These are phyloP conservation scores for Diorhabda sublineata DNA, from an alignment of 1,140 invertebrate species.

Conservation along the genomic window DNA sequence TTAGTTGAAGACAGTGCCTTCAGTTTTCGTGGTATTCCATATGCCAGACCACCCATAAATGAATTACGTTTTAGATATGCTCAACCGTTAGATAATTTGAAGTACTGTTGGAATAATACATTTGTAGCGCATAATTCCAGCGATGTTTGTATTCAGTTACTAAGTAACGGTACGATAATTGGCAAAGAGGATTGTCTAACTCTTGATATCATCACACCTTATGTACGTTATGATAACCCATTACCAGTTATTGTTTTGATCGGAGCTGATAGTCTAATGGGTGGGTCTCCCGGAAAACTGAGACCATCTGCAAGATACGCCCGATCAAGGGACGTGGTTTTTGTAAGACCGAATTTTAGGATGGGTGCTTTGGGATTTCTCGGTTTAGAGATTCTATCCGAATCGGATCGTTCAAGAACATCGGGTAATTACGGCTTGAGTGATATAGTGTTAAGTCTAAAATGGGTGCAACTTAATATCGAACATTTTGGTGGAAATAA, in stretches of 20 bases:
- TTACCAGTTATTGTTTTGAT: constrained; percentile 79
- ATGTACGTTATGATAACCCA: constrained; percentile 66
- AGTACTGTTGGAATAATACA: constrained; percentile 78
- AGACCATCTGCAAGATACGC: constrained; percentile 48
- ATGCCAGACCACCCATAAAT: constrained; percentile 71
- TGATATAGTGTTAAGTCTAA: constrained; percentile 70
- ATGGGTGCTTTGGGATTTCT: constrained; percentile 76
- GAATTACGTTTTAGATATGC: constrained; percentile 70
- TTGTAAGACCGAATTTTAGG: constrained; percentile 78
- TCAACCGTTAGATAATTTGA: constrained; percentile 58
- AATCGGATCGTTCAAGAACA: constrained; percentile 63
- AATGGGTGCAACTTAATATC: constrained; percentile 79
- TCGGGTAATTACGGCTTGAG: constrained; percentile 85
- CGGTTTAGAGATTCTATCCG: constrained; percentile 63
- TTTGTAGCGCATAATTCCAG: constrained; percentile 63
- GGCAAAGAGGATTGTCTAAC: constrained; percentile 78
- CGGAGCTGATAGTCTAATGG: constrained; percentile 69
- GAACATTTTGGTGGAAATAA: constrained; percentile 78
- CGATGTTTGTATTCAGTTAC: constrained; percentile 62
- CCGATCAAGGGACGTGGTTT: constrained; percentile 71
- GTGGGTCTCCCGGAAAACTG: constrained; percentile 61
- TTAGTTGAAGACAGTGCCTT: constrained; percentile 69
- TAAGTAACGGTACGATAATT: constrained; percentile 58
- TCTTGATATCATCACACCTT: constrained; percentile 71
- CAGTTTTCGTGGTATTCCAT: constrained; percentile 81